Evolutionary conservation across 2,113 vertebrate genomes (phyloP).

Genomic region (Gavia stellata): DNA sequence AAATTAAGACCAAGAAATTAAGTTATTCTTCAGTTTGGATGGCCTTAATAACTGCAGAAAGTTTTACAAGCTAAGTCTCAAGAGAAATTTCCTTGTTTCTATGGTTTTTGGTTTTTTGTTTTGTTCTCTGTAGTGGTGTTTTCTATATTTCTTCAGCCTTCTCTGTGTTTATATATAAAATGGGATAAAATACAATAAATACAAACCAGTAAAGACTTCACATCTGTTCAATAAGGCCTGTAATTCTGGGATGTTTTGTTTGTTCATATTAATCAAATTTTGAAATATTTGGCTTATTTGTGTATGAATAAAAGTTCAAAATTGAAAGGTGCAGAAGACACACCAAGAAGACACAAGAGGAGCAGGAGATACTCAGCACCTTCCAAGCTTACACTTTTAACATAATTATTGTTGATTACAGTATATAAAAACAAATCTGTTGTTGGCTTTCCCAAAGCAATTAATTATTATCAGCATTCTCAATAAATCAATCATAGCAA

Average conservation of each 20-base stretch:
- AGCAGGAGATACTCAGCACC: not conserved
- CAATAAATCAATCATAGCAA: not conserved
- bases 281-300: not conserved
- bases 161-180: not conserved
- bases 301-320: not conserved
- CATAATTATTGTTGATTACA: not conserved
- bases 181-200: not conserved
- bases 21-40: not conserved
- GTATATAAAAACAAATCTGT: not conserved
- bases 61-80: not conserved
- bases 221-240: not conserved
- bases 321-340: not conserved
- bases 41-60: not conserved
- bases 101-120: rapidly evolving
- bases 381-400: not conserved
- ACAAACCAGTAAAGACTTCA: not conserved
- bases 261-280: not conserved
- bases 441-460: not conserved
- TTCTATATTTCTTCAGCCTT: not conserved
- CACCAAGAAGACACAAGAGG: not conserved
- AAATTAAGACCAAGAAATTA: not conserved
- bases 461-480: not conserved
- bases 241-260: not conserved
- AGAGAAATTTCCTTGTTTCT: not conserved
- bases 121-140: not conserved